Evolutionary conservation across 1,140 invertebrate genomes (phyloP).

Genomic region (Wasmannia auropunctata): DNA sequence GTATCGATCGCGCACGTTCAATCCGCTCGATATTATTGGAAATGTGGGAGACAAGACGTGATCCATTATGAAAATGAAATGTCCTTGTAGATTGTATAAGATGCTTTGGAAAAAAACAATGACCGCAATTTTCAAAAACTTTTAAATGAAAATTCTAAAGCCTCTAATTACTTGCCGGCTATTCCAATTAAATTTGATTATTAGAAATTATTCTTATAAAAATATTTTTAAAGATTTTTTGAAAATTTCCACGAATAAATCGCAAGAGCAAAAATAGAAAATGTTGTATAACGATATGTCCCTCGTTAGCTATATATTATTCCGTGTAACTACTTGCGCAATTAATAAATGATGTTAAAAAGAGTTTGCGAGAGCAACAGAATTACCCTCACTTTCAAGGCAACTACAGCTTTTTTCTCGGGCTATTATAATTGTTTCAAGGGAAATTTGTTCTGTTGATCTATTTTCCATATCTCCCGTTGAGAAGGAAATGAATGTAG

Average conservation of each 20-base stretch:
- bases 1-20: neutral
- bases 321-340: neutral
- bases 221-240: neutral
- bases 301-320: neutral
- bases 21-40: neutral
- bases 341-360: neutral
- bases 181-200: neutral
- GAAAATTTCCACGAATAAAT: neutral
- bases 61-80: neutral
- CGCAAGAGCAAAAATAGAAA: neutral
- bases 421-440: conserved; percentile 28
- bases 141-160: neutral
- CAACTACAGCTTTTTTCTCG: neutral
- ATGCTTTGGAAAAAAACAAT: neutral
- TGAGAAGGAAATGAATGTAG: neutral
- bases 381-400: neutral
- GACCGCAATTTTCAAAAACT: neutral
- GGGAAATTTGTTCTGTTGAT: conserved; percentile 26
- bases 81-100: neutral
- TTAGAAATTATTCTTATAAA: neutral
- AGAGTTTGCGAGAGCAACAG: neutral
- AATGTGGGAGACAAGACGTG: neutral
- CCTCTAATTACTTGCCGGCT: neutral
- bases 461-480: conserved; percentile 29
- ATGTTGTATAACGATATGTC: neutral